Conservation (phyloP, 2,888 invertebrate genomes). For the Coleophora flavipennella region DNA sequence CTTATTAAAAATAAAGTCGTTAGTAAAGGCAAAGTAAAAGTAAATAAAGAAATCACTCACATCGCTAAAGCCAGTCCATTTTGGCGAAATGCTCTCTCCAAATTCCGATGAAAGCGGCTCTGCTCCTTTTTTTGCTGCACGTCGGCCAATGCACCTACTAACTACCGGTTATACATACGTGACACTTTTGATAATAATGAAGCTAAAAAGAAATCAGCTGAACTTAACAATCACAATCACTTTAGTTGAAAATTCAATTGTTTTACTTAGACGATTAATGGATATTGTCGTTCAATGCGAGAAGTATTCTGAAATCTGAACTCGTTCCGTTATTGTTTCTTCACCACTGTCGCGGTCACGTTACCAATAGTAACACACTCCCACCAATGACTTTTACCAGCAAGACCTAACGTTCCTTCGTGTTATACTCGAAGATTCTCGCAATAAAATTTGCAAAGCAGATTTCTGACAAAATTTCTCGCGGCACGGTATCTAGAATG, state of each 20-base stretch:
- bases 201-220: neutral
- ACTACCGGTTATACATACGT: conserved; percentile 16
- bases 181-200: conserved; percentile 13
- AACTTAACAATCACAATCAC: too few species aligned
- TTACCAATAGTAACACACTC: conserved; percentile 17
- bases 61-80: conserved; percentile 13
- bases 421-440: conserved; percentile 17
- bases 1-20: too few species aligned
- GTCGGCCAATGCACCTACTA: conserved; percentile 19
- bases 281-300: neutral
- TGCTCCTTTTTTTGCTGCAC: conserved; percentile 19
- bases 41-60: conserved; percentile 12
- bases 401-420: conserved; percentile 20
- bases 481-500: conserved; percentile 15
- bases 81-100: conserved; percentile 11
- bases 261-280: too few species aligned
- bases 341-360: conserved; percentile 31
- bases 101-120: conserved; percentile 19
- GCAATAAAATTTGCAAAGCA: conserved; percentile 2
- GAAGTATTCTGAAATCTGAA: conserved; percentile 6
- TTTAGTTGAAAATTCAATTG: neutral
- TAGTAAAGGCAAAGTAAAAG: neutral
- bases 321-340: conserved; percentile 19
- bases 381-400: conserved; percentile 23
- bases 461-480: conserved; percentile 24